Percentiles rank a stretch among this genome's conserved stretches.
Conservation (phyloP, 1,140 invertebrate genomes). For the Venturia canescens region DNA sequence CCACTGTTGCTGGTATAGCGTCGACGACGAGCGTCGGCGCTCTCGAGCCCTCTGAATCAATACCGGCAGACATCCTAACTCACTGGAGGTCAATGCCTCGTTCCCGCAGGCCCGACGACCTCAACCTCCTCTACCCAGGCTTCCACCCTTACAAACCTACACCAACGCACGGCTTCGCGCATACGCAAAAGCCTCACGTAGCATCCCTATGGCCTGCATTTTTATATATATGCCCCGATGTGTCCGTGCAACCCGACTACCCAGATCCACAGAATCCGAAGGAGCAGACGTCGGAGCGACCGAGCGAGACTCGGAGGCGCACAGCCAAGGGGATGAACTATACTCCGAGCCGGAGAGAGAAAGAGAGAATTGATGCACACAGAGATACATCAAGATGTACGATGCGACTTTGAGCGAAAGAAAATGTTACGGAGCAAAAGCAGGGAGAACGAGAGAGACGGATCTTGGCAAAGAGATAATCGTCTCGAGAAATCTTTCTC, state of each 20-base stretch:
- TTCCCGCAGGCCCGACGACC: conserved; percentile 69
- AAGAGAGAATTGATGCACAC: conserved; percentile 14
- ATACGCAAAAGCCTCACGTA: not conserved
- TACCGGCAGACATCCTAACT: conserved; percentile 70
- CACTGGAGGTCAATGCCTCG: conserved; percentile 72
- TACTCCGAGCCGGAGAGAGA: not conserved
- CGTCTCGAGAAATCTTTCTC: conserved; percentile 22
- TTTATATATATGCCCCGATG: not conserved
- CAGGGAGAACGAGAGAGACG: not conserved
- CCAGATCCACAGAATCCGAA: conserved; percentile 42
- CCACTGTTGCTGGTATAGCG: conserved; percentile 46
- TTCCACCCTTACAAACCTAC: conserved; percentile 32
- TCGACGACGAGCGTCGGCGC: conserved; percentile 44
- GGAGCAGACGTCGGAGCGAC: conserved; percentile 28
- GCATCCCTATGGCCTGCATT: conserved; percentile 8
- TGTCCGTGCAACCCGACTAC: conserved; percentile 23
- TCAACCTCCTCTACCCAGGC: conserved; percentile 68
- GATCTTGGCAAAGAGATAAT: conserved; percentile 14
- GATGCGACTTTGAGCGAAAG: conserved; percentile 12
- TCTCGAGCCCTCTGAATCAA: conserved; percentile 60
- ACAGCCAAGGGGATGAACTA: conserved; percentile 18
- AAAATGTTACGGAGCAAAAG: not conserved
- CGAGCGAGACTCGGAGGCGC: conserved; percentile 59
- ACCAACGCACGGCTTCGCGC: not conserved
- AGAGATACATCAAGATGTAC: not conserved